A percentile compares a stretch with the other conserved stretches of the same genome.
phyloP scores from a whole-genome alignment of 2,888 invertebrate species.

The Himalopsyche tibetana region DNA sequence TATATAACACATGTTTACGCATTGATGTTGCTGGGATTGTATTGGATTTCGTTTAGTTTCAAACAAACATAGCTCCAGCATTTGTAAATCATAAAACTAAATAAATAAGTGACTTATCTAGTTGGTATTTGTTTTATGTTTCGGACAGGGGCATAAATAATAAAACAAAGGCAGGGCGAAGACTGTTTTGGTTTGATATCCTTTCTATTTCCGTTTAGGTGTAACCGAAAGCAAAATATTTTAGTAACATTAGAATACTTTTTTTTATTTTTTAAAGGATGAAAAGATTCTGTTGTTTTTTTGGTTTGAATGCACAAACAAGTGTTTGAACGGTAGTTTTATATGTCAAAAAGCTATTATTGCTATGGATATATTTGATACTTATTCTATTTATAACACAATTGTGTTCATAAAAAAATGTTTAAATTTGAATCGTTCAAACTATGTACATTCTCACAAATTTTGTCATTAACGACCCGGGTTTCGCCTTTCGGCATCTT shows the following conservation, averaged over 20 bases:
- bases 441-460: no score
- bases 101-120: constrained; percentile 31
- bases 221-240: constrained; percentile 10
- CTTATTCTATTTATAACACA: no score
- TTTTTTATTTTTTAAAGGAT: neutral
- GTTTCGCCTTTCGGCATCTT: no score
- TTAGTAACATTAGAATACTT: constrained; percentile 31
- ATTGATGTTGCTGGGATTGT: neutral
- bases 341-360: no score
- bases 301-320: neutral
- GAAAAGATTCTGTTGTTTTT: constrained; percentile 7
- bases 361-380: no score
- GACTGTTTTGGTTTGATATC: neutral
- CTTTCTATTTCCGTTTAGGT: constrained; percentile 3
- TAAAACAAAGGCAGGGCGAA: neutral
- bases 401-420: no score
- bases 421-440: no score
- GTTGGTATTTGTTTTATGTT: constrained; percentile 24
- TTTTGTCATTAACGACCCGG: no score
- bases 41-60: constrained; percentile 9
- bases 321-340: no score
- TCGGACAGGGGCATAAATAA: constrained; percentile 36
- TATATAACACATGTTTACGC: no score
- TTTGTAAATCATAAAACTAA: constrained; percentile 37
- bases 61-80: neutral